Evolutionary conservation across 2,888 invertebrate genomes (phyloP), one percentile per base, ranked within the genome.

Genomic region (Ormyrus pomaceus): DNA sequence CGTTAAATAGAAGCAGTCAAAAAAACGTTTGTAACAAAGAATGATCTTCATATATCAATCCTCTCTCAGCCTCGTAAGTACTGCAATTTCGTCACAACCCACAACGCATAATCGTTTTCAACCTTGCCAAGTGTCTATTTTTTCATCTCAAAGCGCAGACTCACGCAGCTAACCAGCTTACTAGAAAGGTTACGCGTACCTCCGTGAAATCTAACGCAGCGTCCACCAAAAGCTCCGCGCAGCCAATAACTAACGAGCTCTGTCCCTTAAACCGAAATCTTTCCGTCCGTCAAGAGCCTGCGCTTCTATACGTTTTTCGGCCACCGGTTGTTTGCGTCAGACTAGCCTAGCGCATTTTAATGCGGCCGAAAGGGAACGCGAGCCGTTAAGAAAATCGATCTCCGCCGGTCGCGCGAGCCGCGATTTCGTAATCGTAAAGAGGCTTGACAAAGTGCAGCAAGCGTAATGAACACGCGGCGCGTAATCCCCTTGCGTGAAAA

Each of bases 371-470:
- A 4, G 34, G 34, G 56, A 46, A 13, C 64, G 65, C 13, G 34
- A 10, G 50, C 34, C 45, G 70, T 77, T 71, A 65, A 34, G 72
- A 61, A 73, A 72, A 73, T 55, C 62, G 62, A 66, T 78, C 62
- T 7, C 56, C 48, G n/a, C 19, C 45, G 34, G 34, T 34, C 34
- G 34, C 34, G 34, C 34, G 13, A 56, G n/a, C 13, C 45, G 34
- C 3, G 9, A 59, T 79, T 65, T 79, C 79, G 65, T 71, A 79
- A 75, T 70, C 65, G 55, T 77, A 79, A 70, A 71, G 79, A 58
- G 70, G 74, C 74, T 74, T 70, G 74, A 70, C 53, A 75, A 70
- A 79, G 62, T 55, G 45, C 46, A 48, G 19, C 13, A 45, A 9
- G n/a, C 53, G 51, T 50, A 34, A 34, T 34, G 34, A 34, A 34